Percentiles rank a stretch among this genome's conserved stretches.
Conservation (phyloP, 2,113 vertebrate species). For the Cnemophilus loriae region DNA sequence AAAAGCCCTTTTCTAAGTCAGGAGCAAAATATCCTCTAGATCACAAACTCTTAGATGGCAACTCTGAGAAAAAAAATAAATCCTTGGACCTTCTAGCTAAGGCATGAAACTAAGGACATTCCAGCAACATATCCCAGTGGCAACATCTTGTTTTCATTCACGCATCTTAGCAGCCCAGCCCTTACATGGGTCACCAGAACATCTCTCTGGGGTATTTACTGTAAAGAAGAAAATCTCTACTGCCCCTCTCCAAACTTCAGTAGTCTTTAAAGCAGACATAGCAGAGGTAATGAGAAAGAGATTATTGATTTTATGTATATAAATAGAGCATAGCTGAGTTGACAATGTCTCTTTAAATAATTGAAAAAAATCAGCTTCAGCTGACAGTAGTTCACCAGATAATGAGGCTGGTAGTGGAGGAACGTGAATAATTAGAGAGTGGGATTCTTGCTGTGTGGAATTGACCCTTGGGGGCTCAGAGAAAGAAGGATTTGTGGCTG, state of each 20-base stretch:
- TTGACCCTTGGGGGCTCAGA: slow-evolving; percentile 40
- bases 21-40: neutral
- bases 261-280: neutral
- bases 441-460: neutral
- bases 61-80: neutral
- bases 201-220: neutral
- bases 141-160: neutral
- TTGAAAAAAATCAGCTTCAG: slow-evolving; percentile 3
- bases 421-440: slow-evolving; percentile 19
- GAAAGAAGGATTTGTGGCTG: slow-evolving; percentile 58
- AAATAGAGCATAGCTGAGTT: neutral
- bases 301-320: neutral
- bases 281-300: neutral
- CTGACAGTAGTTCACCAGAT: slow-evolving; percentile 31
- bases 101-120: neutral
- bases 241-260: neutral
- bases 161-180: neutral
- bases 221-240: neutral
- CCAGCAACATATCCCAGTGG: neutral
- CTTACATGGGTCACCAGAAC: neutral
- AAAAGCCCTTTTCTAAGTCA: neutral
- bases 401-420: neutral
- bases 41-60: neutral
- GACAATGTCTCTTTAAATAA: neutral
- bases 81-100: neutral